A percentile compares a stretch with the other conserved stretches of the same genome.
phyloP scores from a whole-genome alignment of 2,888 invertebrate genomes.

The Diloba caeruleocephala region DNA sequence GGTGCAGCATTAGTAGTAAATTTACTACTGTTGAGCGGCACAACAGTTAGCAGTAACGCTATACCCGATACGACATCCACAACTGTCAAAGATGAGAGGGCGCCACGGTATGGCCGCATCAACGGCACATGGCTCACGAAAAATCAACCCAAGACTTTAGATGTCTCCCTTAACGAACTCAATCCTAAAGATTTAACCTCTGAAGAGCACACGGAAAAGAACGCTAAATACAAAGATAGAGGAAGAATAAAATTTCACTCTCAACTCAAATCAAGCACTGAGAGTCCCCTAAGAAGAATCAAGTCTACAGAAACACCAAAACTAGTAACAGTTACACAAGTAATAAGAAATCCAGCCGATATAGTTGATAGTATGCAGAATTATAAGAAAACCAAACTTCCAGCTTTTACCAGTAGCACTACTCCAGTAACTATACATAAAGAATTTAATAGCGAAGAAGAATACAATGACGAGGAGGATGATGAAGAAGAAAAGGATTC shows the following conservation, averaged over 20 bases:
- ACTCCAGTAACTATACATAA: slow-evolving; percentile 59
- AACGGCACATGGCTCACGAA: slow-evolving; percentile 69
- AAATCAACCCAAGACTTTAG: slow-evolving; percentile 69
- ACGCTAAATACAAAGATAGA: slow-evolving; percentile 84
- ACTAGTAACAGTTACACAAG: slow-evolving; percentile 77
- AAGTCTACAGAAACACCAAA: slow-evolving; percentile 68
- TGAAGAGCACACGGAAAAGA: slow-evolving; percentile 82
- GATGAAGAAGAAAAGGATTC: slow-evolving; percentile 72
- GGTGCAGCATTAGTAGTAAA: slow-evolving; percentile 85
- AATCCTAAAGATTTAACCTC: slow-evolving; percentile 78
- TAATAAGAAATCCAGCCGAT: slow-evolving; percentile 77
- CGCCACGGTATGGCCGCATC: slow-evolving; percentile 60
- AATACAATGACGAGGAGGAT: slow-evolving; percentile 71
- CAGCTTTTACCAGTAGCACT: slow-evolving; percentile 62
- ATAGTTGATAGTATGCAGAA: slow-evolving; percentile 79
- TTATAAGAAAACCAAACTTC: slow-evolving; percentile 79
- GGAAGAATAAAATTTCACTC: slow-evolving; percentile 78
- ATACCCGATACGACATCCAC: slow-evolving; percentile 74
- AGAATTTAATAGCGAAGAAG: slow-evolving; percentile 62
- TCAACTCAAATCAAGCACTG: slow-evolving; percentile 70
- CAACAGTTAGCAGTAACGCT: slow-evolving; percentile 72
- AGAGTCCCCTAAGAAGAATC: slow-evolving; percentile 63
- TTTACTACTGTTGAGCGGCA: slow-evolving; percentile 81
- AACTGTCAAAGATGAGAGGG: slow-evolving; percentile 69
- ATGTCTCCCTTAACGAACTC: slow-evolving; percentile 80